Evolutionary conservation across 2,797 vertebrate genomes (phyloP).

Genomic region (Micropoecilia bifurca): DNA sequence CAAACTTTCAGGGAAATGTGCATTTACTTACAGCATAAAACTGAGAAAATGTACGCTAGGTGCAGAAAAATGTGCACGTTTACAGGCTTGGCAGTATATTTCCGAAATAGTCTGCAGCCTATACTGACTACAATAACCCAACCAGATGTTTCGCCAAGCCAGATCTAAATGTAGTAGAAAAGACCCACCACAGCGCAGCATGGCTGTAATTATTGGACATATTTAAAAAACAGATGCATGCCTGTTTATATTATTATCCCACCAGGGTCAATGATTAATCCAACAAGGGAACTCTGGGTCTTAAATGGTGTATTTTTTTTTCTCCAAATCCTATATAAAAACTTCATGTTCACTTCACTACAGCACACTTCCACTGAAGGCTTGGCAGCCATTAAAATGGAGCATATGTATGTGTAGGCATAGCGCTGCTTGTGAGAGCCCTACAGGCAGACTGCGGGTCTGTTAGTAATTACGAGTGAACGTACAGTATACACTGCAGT

Average conservation of each 20-base stretch:
- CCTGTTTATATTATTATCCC: conserved; percentile 42
- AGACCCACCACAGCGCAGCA: conserved; percentile 38
- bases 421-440: conserved; percentile 59
- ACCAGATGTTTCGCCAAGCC: conserved; percentile 65
- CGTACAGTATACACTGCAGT: conserved; percentile 75
- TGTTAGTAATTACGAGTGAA: conserved; percentile 77
- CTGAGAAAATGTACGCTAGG: conserved; percentile 6
- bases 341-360: neutral
- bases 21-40: neutral
- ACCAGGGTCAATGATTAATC: conserved; percentile 45
- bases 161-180: conserved; percentile 42
- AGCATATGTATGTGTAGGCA: conserved; percentile 72
- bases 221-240: conserved; percentile 53
- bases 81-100: conserved; percentile 17
- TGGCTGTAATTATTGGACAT: conserved; percentile 50
- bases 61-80: conserved; percentile 18
- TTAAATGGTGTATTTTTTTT: conserved; percentile 19
- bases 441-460: conserved; percentile 63
- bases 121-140: conserved; percentile 50
- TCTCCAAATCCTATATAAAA: conserved; percentile 20
- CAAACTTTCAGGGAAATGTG: conserved; percentile 1
- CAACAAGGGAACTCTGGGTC: neutral
- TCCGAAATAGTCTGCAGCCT: conserved; percentile 31
- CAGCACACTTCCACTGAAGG: conserved; percentile 57
- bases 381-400: conserved; percentile 67